Evolutionary conservation across 2,797 vertebrate genomes (phyloP).

Genomic region (Amblyopsis hoosieri): DNA sequence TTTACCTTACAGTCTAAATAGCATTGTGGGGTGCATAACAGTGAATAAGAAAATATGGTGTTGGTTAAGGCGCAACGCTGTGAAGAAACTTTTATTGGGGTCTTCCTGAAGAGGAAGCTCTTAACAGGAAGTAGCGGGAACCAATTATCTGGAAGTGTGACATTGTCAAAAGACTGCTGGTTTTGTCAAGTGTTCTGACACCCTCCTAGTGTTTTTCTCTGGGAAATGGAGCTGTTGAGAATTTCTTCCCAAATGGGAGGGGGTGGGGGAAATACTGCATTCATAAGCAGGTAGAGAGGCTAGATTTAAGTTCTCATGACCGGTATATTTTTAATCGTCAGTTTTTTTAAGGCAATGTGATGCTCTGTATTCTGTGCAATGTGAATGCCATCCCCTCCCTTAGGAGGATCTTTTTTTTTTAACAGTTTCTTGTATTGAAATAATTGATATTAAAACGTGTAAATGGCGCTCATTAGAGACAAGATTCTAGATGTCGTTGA

Average conservation of each 20-base stretch:
- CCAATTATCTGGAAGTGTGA: constrained; percentile 75
- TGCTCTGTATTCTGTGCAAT: constrained; percentile 47
- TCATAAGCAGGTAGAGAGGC: constrained; percentile 56
- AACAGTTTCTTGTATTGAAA: constrained; percentile 62
- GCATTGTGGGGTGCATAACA: constrained; percentile 40
- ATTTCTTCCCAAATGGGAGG: constrained; percentile 45
- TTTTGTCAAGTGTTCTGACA: constrained; percentile 78
- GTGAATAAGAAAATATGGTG: constrained; percentile 47
- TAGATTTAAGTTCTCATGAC: constrained; percentile 59
- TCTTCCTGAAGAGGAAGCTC: constrained; percentile 65
- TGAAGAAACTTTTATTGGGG: constrained; percentile 72
- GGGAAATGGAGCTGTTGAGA: constrained; percentile 70
- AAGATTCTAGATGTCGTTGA: constrained; percentile 70
- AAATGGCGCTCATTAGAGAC: constrained; percentile 84
- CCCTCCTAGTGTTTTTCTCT: constrained; percentile 76
- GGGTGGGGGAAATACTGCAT: constrained; percentile 39
- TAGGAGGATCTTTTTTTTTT: constrained; percentile 13
- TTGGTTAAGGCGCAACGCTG: constrained; percentile 67
- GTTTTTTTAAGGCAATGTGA: constrained; percentile 43
- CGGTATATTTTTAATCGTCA: constrained; percentile 66
- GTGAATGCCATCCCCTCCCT: constrained; percentile 16
- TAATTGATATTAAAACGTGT: constrained; percentile 71
- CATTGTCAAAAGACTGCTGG: constrained; percentile 75
- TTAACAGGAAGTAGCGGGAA: constrained; percentile 73
- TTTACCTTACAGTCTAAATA: constrained; percentile 45